These are phyloP conservation scores for Halcyon senegalensis DNA, from an alignment of 2,113 vertebrate genomes.

Conservation along the genomic window DNA sequence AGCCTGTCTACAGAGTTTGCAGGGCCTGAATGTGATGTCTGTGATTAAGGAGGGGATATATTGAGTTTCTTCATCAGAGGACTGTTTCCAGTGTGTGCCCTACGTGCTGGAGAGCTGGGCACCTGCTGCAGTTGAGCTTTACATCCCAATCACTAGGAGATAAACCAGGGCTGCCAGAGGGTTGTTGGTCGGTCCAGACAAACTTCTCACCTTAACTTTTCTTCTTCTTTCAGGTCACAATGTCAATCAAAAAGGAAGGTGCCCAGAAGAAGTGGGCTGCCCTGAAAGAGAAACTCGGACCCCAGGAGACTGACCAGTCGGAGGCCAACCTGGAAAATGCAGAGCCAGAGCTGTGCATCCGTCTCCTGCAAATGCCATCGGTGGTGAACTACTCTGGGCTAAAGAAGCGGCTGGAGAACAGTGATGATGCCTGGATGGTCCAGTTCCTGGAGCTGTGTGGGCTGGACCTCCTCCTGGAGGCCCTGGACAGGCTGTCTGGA, in stretches of 20 bases:
- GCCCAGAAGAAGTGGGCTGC: conserved; percentile 90
- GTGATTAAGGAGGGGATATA: not conserved
- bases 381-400: conserved; percentile 97
- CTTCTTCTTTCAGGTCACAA: conserved; percentile 66
- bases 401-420: conserved; percentile 91
- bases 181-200: not conserved
- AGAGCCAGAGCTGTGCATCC: conserved; percentile 94
- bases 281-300: conserved; percentile 86
- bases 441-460: conserved; percentile 96
- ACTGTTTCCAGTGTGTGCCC: not conserved
- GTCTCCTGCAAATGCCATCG: conserved; percentile 92
- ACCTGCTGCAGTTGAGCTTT: not conserved
- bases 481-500: conserved; percentile 91
- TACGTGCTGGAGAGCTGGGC: not conserved
- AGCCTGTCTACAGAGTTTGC: not conserved
- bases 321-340: conserved; percentile 96
- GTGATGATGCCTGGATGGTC: conserved; percentile 92
- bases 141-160: not conserved
- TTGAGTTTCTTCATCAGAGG: not conserved
- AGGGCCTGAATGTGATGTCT: not conserved
- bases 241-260: conserved; percentile 84
- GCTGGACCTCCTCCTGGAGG: conserved; percentile 93
- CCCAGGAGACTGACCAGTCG: conserved; percentile 86
- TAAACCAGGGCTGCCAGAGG: not conserved
- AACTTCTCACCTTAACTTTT: not conserved